Evolutionary conservation across 2,888 invertebrate species (phyloP).

Genomic region (Conistra vaccinii): DNA sequence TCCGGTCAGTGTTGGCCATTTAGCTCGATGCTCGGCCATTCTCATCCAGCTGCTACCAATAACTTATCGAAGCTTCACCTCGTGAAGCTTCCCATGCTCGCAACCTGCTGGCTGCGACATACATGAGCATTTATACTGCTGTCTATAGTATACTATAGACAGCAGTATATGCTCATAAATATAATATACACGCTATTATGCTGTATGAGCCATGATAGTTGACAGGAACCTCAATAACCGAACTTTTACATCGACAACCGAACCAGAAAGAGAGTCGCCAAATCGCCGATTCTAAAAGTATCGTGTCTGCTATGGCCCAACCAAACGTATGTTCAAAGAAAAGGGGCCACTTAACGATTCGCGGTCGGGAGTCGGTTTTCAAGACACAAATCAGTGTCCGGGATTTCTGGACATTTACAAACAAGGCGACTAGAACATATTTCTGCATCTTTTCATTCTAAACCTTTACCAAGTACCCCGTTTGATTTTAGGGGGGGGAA

Average conservation of each 20-base stretch:
- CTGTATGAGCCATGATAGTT: too few species aligned
- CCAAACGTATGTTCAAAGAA: background rate
- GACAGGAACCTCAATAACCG: background rate
- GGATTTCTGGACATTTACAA: too few species aligned
- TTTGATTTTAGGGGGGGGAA: too few species aligned
- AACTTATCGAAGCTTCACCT: background rate
- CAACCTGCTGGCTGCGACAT: too few species aligned
- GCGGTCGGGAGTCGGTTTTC: background rate
- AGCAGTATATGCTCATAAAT: too few species aligned
- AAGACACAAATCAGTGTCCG: background rate
- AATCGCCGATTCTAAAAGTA: background rate
- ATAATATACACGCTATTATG: too few species aligned
- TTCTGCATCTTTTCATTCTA: too few species aligned
- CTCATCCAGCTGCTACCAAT: background rate
- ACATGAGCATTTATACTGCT: too few species aligned
- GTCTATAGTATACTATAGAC: too few species aligned
- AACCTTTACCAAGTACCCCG: too few species aligned
- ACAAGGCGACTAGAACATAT: too few species aligned
- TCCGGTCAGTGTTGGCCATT: background rate
- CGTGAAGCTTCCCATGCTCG: too few species aligned
- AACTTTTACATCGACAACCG: background rate
- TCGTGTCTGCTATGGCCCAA: background rate
- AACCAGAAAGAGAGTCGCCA: background rate
- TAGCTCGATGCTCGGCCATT: background rate
- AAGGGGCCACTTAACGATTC: background rate